A percentile compares a stretch with the other conserved stretches of the same genome.
Evolutionary conservation across 2,888 invertebrate species (phyloP).

Genomic region (Hypena proboscidalis): DNA sequence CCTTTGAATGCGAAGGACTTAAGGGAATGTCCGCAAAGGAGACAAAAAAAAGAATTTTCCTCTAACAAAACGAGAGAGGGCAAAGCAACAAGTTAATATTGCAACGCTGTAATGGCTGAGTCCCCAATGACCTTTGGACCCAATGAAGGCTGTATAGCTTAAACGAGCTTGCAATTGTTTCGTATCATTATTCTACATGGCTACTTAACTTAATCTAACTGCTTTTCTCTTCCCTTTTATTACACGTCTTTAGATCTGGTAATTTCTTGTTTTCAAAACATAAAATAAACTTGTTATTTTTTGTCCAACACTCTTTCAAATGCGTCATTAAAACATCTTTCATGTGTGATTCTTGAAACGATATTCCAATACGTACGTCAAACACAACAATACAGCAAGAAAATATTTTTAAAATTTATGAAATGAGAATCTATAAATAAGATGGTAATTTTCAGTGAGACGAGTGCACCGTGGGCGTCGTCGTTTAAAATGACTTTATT

Average conservation of each 20-base stretch:
- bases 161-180: neutral
- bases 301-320: neutral
- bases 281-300: neutral
- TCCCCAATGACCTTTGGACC: neutral
- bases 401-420: slow-evolving; percentile 16
- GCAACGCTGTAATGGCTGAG: slow-evolving; percentile 1
- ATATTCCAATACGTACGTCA: neutral
- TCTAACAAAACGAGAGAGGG: slow-evolving; percentile 6
- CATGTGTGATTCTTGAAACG: no score
- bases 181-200: neutral
- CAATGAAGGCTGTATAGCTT: neutral
- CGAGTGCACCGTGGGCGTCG: slow-evolving; percentile 14
- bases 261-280: neutral
- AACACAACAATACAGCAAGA: neutral
- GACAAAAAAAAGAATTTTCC: slow-evolving; percentile 14
- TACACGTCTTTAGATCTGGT: neutral
- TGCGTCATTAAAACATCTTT: neutral
- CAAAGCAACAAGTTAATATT: slow-evolving; percentile 22
- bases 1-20: slow-evolving; percentile 9
- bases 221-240: neutral
- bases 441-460: slow-evolving; percentile 19
- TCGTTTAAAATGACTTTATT: slow-evolving; percentile 31
- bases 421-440: slow-evolving; percentile 24
- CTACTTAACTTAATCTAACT: neutral
- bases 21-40: slow-evolving; percentile 9